Percentiles rank a stretch among this genome's conserved stretches.
Evolutionary conservation across 1,140 invertebrate genomes (phyloP).

Genomic region (Ganaspis sp.): DNA sequence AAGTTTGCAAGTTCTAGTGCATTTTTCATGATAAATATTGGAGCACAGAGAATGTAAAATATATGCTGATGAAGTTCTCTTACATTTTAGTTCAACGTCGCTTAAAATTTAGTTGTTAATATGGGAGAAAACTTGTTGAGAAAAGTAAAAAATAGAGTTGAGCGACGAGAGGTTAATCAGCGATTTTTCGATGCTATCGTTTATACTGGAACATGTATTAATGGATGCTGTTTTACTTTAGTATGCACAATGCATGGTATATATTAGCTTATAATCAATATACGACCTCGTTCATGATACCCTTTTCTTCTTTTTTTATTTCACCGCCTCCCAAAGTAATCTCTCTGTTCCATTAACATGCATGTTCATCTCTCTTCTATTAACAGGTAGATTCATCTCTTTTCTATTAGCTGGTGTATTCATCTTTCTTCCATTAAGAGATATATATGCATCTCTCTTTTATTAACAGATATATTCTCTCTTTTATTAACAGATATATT

Average conservation of each 20-base stretch:
- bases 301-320: neutral
- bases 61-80: slow-evolving; percentile 10
- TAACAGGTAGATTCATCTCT: no score
- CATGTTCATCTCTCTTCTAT: no score
- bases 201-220: slow-evolving; percentile 1
- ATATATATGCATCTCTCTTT: no score
- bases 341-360: no score
- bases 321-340: neutral
- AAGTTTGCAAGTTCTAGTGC: neutral
- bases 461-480: no score
- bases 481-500: no score
- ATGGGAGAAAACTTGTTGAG: neutral
- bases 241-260: neutral
- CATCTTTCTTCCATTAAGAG: no score
- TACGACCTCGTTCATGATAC: neutral
- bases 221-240: slow-evolving; percentile 31
- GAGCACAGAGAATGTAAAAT: neutral
- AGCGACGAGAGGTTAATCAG: slow-evolving; percentile 6
- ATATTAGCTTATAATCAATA: neutral
- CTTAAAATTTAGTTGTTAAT: slow-evolving; percentile 19
- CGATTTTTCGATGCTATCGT: slow-evolving; percentile 27
- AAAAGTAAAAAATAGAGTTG: neutral
- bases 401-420: no score
- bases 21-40: slow-evolving; percentile 2
- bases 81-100: neutral